Evolutionary conservation across 92 coral and sea anemone genomes (phyloP), one percentile per base, ranked within the genome.

Genomic region (Paragorgia papillata): DNA sequence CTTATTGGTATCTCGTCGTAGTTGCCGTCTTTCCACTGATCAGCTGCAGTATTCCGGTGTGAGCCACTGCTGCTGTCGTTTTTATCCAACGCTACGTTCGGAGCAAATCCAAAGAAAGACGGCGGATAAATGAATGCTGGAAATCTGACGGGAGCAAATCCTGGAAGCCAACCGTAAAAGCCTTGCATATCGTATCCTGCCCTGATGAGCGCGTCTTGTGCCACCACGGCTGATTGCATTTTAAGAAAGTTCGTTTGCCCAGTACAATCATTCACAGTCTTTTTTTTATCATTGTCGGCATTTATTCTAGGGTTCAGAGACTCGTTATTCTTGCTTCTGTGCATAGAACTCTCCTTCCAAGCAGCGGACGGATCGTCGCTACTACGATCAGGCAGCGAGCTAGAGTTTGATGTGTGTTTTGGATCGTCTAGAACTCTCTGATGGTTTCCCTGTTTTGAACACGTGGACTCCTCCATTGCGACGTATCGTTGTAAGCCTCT

Each of bases 51-150:
- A 29, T 29, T 24, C 14, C 20, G 20, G 7, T 33, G 7, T 12
- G 31, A 32, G 9, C 62, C 77, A 0, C 9, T 4, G 32, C 4
- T 67, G 20, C 4, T 1, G 15, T 24, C 57, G 14, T 39, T 67
- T 8, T 32, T 67, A 27, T 17, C 33, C 77, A 50, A 17, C 40
- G 39, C 55, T 0, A 53, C 77, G 0, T 43, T 34, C 1, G 77
- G 77, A 7, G 77, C 10, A 33, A 70, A 70, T 0, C 77, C 77
- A 28, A 70, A 24, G 34, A 70, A 70, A 0, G 77, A 28, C 5
- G 55, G 77, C 10, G 77, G 48, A 18, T 70, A 70, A 70, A 70
- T 50, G 24, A 70, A 53, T 3, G 77, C 62, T 24, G 77, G 77
- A 9, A 70, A 48, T 29, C 62, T 31, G 48, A 70, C 46, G 12